Conservation (phyloP, 2,113 vertebrate species). For the Antechinus flavipes region DNA sequence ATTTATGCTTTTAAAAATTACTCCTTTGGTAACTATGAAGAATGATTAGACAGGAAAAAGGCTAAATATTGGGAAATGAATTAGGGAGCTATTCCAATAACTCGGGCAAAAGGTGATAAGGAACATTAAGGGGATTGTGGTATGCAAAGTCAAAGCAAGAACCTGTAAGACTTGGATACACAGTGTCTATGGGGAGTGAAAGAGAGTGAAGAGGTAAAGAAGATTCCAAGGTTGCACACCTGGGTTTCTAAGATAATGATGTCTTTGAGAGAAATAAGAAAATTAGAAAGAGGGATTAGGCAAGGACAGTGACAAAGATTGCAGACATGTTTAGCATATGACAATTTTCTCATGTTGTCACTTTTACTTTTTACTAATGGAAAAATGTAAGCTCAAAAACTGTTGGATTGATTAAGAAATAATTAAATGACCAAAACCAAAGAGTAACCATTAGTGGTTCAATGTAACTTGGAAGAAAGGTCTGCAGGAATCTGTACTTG, state of each 20-base stretch:
- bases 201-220: neutral
- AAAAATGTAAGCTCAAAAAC: neutral
- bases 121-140: neutral
- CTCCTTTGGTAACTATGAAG: neutral
- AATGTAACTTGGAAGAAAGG: neutral
- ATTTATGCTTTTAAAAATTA: neutral
- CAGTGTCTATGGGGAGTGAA: neutral
- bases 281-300: neutral
- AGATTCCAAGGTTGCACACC: neutral
- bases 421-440: neutral
- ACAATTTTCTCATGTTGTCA: neutral
- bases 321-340: neutral
- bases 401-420: neutral
- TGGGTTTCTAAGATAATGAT: neutral
- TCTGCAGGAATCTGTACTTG: neutral
- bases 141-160: neutral
- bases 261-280: neutral
- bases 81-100: neutral
- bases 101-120: neutral
- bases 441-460: neutral
- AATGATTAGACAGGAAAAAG: neutral
- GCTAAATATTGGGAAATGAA: neutral
- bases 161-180: neutral
- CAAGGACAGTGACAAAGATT: neutral
- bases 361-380: neutral